Evolutionary conservation across 2,888 invertebrate genomes (phyloP).

Genomic region (Ptychoptera contaminata): DNA sequence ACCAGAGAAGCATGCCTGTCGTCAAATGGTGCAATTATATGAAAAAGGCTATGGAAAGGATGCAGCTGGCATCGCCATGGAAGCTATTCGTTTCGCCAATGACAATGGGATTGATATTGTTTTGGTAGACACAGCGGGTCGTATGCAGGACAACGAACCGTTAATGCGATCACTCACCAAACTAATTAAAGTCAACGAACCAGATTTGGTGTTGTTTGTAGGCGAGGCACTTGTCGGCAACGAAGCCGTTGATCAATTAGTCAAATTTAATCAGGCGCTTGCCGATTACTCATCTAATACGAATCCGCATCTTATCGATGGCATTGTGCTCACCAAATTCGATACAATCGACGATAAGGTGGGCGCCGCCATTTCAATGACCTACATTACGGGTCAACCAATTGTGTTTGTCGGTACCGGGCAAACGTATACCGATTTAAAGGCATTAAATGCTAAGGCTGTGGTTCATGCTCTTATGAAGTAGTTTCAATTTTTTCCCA

Average conservation of each 20-base stretch:
- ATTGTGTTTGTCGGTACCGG: constrained; percentile 91
- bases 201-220: constrained; percentile 96
- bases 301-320: constrained; percentile 89
- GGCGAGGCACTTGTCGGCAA: constrained; percentile 99
- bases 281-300: constrained; percentile 72
- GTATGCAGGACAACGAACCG: constrained; percentile 99
- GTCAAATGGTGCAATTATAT: constrained; percentile 81
- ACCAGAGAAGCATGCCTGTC: constrained; percentile 47
- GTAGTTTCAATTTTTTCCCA: constrained; percentile 24
- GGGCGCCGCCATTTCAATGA: constrained; percentile 99
- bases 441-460: constrained; percentile 89
- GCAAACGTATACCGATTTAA: constrained; percentile 96
- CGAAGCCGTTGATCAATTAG: constrained; percentile 97
- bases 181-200: constrained; percentile 92
- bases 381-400: constrained; percentile 98
- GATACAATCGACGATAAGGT: constrained; percentile 99
- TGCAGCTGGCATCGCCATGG: constrained; percentile 95
- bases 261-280: constrained; percentile 95
- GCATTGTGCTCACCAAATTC: constrained; percentile 98
- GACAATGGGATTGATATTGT: constrained; percentile 79
- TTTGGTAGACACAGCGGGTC: constrained; percentile 96
- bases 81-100: constrained; percentile 80
- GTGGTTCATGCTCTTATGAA: constrained; percentile 95
- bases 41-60: constrained; percentile 98
- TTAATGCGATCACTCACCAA: constrained; percentile 96